phyloP scores from a whole-genome alignment of 2,888 invertebrate genomes.

The Heteromyza rotundicornis region DNA sequence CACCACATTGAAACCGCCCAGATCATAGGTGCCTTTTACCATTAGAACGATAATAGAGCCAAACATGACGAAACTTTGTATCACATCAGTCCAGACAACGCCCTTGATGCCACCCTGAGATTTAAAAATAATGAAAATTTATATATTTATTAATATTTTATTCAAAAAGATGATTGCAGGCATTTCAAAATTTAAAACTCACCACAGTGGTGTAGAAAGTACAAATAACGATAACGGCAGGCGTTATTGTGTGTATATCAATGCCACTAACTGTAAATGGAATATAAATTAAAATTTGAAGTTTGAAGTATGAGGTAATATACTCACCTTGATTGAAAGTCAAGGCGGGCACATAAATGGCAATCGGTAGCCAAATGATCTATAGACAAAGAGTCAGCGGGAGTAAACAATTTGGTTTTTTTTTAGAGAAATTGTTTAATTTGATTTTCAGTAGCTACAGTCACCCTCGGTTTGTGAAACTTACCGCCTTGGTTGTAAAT shows the following conservation, averaged over 20 bases:
- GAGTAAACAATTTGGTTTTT: neutral
- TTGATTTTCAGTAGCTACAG: neutral
- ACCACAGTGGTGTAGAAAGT: slow-evolving; percentile 91
- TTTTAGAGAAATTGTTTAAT: too few relatives aligned
- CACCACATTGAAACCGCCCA: slow-evolving; percentile 72
- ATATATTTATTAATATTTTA: neutral
- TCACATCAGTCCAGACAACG: slow-evolving; percentile 82
- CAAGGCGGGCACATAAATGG: slow-evolving; percentile 76
- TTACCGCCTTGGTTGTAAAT: slow-evolving; percentile 73
- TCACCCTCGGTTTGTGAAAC: slow-evolving; percentile 43
- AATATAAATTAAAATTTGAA: slow-evolving; percentile 50
- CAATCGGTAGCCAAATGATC: slow-evolving; percentile 58
- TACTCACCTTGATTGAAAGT: slow-evolving; percentile 77
- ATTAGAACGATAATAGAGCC: slow-evolving; percentile 74
- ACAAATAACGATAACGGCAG: slow-evolving; percentile 76
- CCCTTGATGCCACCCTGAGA: slow-evolving; percentile 76
- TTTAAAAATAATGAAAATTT: too few relatives aligned
- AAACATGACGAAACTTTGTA: slow-evolving; percentile 78
- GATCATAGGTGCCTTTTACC: slow-evolving; percentile 74
- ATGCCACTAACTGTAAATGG: slow-evolving; percentile 66
- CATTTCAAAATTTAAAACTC: slow-evolving; percentile 62
- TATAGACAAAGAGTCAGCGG: slow-evolving; percentile 10
- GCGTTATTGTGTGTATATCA: slow-evolving; percentile 79
- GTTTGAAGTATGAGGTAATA: slow-evolving; percentile 41
- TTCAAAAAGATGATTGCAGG: neutral